Percentiles rank a stretch among this genome's conserved stretches.
Conservation (phyloP, 2,113 vertebrate genomes). For the Pluvialis apricaria region DNA sequence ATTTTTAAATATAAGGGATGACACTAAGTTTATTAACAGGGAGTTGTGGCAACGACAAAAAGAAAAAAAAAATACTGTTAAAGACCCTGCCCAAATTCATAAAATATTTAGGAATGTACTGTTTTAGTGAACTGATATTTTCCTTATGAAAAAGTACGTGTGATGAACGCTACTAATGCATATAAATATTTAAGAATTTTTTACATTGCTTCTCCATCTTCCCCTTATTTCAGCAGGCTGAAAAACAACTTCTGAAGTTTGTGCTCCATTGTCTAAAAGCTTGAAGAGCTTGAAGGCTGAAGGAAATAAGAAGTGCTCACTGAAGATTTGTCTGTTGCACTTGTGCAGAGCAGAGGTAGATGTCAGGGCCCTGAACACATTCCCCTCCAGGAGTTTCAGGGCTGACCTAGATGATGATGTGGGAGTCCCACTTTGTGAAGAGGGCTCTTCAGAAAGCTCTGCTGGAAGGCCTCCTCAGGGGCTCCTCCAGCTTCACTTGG, state of each 20-base stretch:
- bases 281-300: background rate
- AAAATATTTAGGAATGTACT: background rate
- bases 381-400: background rate
- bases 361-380: background rate
- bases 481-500: background rate
- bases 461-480: background rate
- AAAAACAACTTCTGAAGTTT: background rate
- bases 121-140: background rate
- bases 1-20: background rate
- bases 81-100: background rate
- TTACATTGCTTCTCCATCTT: background rate
- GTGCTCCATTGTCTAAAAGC: background rate
- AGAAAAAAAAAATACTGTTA: background rate
- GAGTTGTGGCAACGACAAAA: background rate
- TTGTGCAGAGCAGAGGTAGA: background rate
- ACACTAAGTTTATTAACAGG: background rate
- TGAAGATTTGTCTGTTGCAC: background rate
- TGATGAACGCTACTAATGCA: background rate
- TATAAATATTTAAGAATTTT: background rate
- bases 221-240: background rate
- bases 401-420: background rate
- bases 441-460: background rate
- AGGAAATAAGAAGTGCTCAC: background rate
- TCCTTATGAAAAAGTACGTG: background rate
- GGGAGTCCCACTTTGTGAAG: background rate